Evolutionary conservation across 2,113 vertebrate species (phyloP).

Genomic region (Cephalopterus ornatus): DNA sequence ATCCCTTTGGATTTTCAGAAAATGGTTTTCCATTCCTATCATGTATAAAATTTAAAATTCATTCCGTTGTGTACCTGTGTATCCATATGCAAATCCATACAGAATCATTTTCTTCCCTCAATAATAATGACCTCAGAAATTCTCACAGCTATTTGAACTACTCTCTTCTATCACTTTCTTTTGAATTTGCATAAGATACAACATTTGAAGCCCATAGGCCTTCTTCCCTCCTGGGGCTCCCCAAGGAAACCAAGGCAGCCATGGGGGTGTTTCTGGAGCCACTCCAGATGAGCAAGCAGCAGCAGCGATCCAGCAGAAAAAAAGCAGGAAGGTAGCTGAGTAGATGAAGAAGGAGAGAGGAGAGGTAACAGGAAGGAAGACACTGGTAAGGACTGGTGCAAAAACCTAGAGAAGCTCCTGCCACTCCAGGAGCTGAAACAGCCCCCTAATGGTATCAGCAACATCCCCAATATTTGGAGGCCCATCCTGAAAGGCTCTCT

Average conservation of each 20-base stretch:
- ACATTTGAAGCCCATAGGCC: not conserved
- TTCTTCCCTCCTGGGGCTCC: not conserved
- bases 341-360: accelerated
- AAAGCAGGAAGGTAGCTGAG: not conserved
- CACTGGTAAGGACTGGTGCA: not conserved
- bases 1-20: not conserved
- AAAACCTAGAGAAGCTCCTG: not conserved
- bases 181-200: not conserved
- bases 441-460: not conserved
- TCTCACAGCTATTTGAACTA: not conserved
- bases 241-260: not conserved
- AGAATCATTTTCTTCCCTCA: not conserved
- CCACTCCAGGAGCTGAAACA: not conserved
- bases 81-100: not conserved
- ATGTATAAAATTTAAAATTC: not conserved
- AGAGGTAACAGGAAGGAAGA: not conserved
- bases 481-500: not conserved
- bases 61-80: not conserved
- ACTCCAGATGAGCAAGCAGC: not conserved
- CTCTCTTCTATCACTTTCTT: not conserved
- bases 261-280: not conserved
- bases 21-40: not conserved
- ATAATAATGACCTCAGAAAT: not conserved
- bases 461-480: not conserved
- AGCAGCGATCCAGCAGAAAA: not conserved